Base-by-base conservation (phyloP, 2,888 invertebrate species). In the Venustoraphidia nigricollis region DNA sequence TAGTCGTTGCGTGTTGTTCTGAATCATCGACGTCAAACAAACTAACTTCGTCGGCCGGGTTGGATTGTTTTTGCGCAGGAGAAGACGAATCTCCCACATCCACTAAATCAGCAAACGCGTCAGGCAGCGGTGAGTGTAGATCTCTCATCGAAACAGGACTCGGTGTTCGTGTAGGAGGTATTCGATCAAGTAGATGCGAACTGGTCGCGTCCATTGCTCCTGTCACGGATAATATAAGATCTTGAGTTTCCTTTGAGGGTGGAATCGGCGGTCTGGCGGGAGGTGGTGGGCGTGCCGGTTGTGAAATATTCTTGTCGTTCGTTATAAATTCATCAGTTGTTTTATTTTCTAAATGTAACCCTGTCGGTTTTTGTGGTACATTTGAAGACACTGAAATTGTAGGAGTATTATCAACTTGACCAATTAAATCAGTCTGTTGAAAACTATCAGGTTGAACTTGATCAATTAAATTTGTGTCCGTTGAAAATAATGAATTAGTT, bases 161-260 rank as follows among this genome's bases (percentile, higher is more conserved):
- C 0, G 91, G 91, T 1, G 88, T 87, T 54, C 90, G 76, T 1
- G 89, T 90, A 6, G 82, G 86, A 46, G 89, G 86, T 51, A 90
- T 77, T 51, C 89, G 79, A 56, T 89, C 87, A 48, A 91, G 66
- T 46, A 92, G 68, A 60, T 88, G 83, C 4, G 85, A 83, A 56
- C 90, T 90, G 0, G 89, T 86, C 45, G 87, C 86, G 60, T 92
- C 89, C 80, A 91, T 79, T 48, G 87, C 88, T 2, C 87, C 90
- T 37, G 91, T 89, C 1, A 91, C 90, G 36, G 85, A 86, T 55
- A 84, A 74, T 44, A 91, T 81, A 17, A 92, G 69, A 60, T 89
- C 87, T 68, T 90, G 87, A 0, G 91, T 91, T 64, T 87, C 85
- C 53, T 81, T 77, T 0, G 83, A 79, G 17, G 83, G 75, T 5